Conservation (phyloP, 2,797 vertebrate species). For the Leptatherina wallacei region DNA sequence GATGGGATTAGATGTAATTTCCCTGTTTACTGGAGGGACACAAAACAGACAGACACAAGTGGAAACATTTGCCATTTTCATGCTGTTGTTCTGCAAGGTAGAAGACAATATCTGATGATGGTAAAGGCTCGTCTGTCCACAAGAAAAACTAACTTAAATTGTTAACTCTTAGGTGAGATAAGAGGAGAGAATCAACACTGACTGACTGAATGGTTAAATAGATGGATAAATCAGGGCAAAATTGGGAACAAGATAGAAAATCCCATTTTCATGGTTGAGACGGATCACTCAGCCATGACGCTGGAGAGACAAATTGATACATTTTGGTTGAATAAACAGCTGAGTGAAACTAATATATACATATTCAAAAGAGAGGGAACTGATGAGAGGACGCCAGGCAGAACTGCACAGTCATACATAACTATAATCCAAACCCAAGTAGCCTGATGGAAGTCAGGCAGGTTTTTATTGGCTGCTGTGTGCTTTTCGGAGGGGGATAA, state of each 20-base stretch:
- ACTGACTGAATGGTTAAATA: background rate
- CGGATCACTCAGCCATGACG: conserved; percentile 10
- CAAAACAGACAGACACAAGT: conserved; percentile 24
- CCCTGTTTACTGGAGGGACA: conserved; percentile 55
- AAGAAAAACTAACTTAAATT: conserved; percentile 6
- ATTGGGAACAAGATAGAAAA: conserved; percentile 12
- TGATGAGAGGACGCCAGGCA: conserved; percentile 59
- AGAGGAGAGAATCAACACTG: conserved; percentile 1
- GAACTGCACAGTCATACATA: conserved; percentile 61
- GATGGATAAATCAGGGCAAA: background rate
- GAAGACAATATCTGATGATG: conserved; percentile 30
- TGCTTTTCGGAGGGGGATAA: conserved; percentile 78
- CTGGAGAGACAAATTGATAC: conserved; percentile 37
- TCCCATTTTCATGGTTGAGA: conserved; percentile 44
- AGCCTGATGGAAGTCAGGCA: conserved; percentile 82
- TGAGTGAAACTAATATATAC: conserved; percentile 43
- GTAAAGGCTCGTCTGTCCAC: conserved; percentile 13
- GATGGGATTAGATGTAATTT: conserved; percentile 68
- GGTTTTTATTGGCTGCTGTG: conserved; percentile 81
- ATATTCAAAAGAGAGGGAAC: conserved; percentile 33
- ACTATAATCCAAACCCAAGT: conserved; percentile 67
- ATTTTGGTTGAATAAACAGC: conserved; percentile 41
- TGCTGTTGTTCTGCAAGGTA: conserved; percentile 35
- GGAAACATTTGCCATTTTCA: conserved; percentile 40
- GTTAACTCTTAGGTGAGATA: conserved; percentile 44